Evolutionary conservation across 2,888 invertebrate species (phyloP).

Genomic region (Leucoptera coffeella): DNA sequence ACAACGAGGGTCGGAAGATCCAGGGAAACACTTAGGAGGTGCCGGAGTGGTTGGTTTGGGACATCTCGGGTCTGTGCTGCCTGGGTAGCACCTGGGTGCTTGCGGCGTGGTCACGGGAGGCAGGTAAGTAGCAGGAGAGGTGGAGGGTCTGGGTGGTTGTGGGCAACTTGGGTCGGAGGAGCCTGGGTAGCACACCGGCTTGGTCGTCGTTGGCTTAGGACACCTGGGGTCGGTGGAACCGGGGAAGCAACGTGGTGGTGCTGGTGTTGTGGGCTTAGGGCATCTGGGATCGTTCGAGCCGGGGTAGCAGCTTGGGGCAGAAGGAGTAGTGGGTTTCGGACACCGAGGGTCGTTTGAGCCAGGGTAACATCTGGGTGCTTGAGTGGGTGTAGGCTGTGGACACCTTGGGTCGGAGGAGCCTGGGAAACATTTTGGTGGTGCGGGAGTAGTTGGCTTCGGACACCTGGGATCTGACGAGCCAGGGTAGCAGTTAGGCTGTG

Average conservation of each 20-base stretch:
- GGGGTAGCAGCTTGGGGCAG: constrained; percentile 15
- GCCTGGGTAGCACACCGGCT: constrained; percentile 9
- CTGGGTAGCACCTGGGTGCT: constrained; percentile 14
- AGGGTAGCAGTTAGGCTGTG: constrained; percentile 14
- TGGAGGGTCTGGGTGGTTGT: constrained; percentile 6
- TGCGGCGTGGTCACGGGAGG: constrained; percentile 14
- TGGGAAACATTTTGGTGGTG: constrained; percentile 10
- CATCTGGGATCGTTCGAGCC: constrained; percentile 13
- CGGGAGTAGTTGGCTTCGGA: constrained; percentile 8
- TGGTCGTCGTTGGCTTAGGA: constrained; percentile 9
- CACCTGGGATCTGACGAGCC: constrained; percentile 12
- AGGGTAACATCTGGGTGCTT: constrained; percentile 10
- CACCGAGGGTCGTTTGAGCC: constrained; percentile 9
- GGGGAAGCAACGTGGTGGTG: constrained; percentile 12
- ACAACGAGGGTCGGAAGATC: constrained; percentile 8
- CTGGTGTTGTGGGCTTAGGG: constrained; percentile 9
- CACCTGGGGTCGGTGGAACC: constrained; percentile 15
- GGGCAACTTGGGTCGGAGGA: constrained; percentile 8
- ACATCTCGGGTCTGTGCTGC: constrained; percentile 9
- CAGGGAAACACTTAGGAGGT: constrained; percentile 10
- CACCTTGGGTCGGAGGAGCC: too few species aligned
- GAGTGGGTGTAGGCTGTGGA: constrained; percentile 14
- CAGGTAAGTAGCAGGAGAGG: constrained; percentile 10
- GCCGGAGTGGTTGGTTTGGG: constrained; percentile 8
- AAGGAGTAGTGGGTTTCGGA: constrained; percentile 8